Evolutionary conservation across 2,888 invertebrate genomes (phyloP).

Genomic region (Syrphus vitripennis): DNA sequence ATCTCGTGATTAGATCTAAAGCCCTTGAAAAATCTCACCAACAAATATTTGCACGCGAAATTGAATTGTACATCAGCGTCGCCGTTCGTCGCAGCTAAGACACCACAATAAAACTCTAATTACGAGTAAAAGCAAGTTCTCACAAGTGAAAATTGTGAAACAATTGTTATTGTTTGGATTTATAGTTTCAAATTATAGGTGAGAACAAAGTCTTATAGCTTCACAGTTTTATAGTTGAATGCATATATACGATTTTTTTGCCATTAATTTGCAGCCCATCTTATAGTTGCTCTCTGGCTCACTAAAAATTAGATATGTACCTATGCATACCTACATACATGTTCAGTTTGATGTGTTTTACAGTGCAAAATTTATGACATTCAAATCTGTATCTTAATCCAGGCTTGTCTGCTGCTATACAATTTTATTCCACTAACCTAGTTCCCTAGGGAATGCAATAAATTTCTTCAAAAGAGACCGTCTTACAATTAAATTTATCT

Average conservation of each 20-base stretch:
- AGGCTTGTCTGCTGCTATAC: neutral
- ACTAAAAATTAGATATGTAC: no score
- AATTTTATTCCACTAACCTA: slow-evolving; percentile 48
- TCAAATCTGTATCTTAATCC: slow-evolving; percentile 55
- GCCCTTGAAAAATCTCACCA: slow-evolving; percentile 23
- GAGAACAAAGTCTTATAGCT: slow-evolving; percentile 48
- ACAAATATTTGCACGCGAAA: slow-evolving; percentile 21
- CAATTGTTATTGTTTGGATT: slow-evolving; percentile 41
- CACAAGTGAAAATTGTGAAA: slow-evolving; percentile 62
- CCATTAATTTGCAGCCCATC: slow-evolving; percentile 13
- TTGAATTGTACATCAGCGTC: neutral
- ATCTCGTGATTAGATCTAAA: neutral
- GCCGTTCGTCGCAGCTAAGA: neutral
- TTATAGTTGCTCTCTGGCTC: neutral
- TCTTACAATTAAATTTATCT: slow-evolving; percentile 18
- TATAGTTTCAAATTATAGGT: slow-evolving; percentile 31
- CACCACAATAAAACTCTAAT: slow-evolving; percentile 6
- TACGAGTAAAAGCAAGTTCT: slow-evolving; percentile 43
- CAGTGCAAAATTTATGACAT: slow-evolving; percentile 64
- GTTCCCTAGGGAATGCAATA: slow-evolving; percentile 59
- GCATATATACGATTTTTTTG: neutral
- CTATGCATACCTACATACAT: no score
- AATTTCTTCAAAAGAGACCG: slow-evolving; percentile 20
- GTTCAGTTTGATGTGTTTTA: slow-evolving; percentile 28
- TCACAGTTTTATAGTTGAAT: slow-evolving; percentile 12